Evolutionary conservation across 2,797 vertebrate genomes (phyloP).

Genomic region (Pogonophryne albipinna): DNA sequence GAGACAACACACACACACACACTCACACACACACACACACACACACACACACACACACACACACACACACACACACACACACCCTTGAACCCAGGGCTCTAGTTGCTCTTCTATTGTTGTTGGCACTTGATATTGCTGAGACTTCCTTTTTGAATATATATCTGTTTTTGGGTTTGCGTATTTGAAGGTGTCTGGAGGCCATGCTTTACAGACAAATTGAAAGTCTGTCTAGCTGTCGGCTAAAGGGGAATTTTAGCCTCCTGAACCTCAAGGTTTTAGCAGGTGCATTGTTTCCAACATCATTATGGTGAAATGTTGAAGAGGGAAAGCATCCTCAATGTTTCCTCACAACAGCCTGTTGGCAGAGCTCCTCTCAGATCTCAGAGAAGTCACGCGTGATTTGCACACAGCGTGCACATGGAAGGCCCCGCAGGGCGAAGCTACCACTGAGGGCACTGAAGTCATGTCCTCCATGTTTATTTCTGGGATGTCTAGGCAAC

Average conservation of each 20-base stretch:
- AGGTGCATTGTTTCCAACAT: slow-evolving; percentile 32
- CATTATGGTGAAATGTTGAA: slow-evolving; percentile 24
- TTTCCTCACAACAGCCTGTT: not conserved
- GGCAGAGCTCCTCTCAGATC: not conserved
- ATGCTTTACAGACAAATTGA: slow-evolving; percentile 17
- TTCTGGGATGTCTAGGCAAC: not conserved
- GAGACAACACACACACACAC: slow-evolving; percentile 49
- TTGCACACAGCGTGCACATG: not conserved
- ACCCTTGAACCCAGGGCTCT: slow-evolving; percentile 41
- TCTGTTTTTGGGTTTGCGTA: slow-evolving; percentile 19
- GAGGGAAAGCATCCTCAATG: not conserved
- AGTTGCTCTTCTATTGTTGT: slow-evolving; percentile 35
- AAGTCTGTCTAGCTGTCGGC: slow-evolving; percentile 26
- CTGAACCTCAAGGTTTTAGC: slow-evolving; percentile 17
- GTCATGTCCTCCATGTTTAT: slow-evolving; percentile 7
- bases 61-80: slow-evolving; percentile 20
- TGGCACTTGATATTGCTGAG: slow-evolving; percentile 56
- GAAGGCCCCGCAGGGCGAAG: not conserved
- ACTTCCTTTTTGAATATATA: slow-evolving; percentile 35
- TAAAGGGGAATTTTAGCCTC: slow-evolving; percentile 6
- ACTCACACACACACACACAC: slow-evolving; percentile 28
- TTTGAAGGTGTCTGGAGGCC: slow-evolving; percentile 38
- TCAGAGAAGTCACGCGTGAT: not conserved
- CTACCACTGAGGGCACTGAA: not conserved
- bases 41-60: slow-evolving; percentile 17